Evolutionary conservation across 2,888 invertebrate species (phyloP), one percentile per base, ranked within the genome.

Genomic region (Rhorus exstirpatorius): DNA sequence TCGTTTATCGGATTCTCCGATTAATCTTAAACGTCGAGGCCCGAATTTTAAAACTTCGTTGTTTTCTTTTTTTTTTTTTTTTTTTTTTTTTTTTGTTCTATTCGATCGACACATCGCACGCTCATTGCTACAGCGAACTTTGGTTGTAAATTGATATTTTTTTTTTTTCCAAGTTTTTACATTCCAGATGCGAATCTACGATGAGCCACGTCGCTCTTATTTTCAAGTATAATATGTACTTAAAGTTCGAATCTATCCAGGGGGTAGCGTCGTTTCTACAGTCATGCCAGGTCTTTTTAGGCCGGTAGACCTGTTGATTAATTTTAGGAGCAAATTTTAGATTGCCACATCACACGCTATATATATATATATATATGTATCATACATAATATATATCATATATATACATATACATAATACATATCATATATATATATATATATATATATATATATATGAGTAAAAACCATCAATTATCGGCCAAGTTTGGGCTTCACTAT

Each of bases 271-370:
- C 60, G 60, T 61, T 67, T 67, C 44, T 68, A 46, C 74, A 70
- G 55, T 68, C 70, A 41, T 61, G 63, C 58, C 14, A 41, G 68
- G 68, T 10, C 61, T 63, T 35, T 31, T 51, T 46, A 68, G 63
- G 72, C 74, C 68, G 55, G 31, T 67, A 53, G 60, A 74, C 67
- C 60, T 71, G 82, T 79, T 82, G 41, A 82, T 82, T 82, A 82
- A 78, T 82, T 82, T 79, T 82, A 77, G 61, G 35, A 24, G 67
- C 31, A 38, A 55, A 61, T 61, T 44, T 53, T 46, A 44, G 21
- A 46, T 67, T n/a, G 14, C 10, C 24, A 60, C 21, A 79, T 58
- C 38, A 41, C 41, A 44, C 55, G 21, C 51, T 46, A 44, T 55
- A 74, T 35, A 61, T 51, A 70, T 21, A 41, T 53, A 53, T 65